These are phyloP conservation scores for Melitaea cinxia DNA, from an alignment of 1,140 invertebrate genomes.

Conservation along the genomic window DNA sequence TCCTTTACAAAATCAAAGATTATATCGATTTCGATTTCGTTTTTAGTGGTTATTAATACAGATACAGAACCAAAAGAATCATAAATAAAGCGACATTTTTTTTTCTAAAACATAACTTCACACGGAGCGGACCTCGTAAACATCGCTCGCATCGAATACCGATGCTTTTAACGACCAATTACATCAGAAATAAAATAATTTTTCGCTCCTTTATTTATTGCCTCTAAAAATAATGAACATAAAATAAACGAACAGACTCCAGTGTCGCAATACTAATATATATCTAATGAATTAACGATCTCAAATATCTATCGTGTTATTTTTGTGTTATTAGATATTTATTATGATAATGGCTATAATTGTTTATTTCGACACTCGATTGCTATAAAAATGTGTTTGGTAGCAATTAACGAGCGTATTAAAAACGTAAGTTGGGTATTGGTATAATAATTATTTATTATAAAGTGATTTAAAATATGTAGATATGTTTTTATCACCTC, in stretches of 20 bases:
- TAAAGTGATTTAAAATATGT: no score
- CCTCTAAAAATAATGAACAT: neutral
- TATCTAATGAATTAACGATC: neutral
- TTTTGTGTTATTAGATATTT: neutral
- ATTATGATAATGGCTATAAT: neutral
- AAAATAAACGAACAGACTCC: neutral
- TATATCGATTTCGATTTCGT: no score
- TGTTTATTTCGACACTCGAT: neutral
- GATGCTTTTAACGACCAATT: constrained; percentile 24
- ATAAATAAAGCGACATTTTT: neutral
- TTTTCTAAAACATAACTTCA: constrained; percentile 14
- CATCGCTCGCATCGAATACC: constrained; percentile 8
- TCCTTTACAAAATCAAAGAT: no score
- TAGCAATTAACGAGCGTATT: neutral
- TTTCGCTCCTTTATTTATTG: constrained; percentile 18
- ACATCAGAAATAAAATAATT: constrained; percentile 22
- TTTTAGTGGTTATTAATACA: no score
- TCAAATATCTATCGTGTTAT: neutral
- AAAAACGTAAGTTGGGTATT: no score
- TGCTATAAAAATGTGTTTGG: neutral
- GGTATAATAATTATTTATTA: no score
- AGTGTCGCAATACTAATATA: neutral
- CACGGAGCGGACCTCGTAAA: constrained; percentile 13
- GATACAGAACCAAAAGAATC: constrained; percentile 10
- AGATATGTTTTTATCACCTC: no score